These are phyloP conservation scores for Parasteatoda tepidariorum DNA, from an alignment of 1,140 invertebrate genomes.

Conservation along the genomic window DNA sequence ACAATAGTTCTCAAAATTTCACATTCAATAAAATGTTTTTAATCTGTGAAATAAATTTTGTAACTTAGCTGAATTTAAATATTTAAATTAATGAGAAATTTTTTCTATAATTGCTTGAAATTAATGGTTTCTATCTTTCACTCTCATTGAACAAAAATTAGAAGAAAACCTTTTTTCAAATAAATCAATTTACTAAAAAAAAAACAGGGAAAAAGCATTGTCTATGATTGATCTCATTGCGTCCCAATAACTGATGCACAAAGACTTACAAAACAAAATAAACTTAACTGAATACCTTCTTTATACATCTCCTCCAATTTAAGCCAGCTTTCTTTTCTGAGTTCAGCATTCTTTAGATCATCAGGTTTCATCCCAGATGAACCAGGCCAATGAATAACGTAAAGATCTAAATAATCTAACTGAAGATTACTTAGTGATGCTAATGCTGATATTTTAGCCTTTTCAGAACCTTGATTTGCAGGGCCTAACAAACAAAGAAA, in stretches of 20 bases:
- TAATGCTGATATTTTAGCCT: slow-evolving; percentile 73
- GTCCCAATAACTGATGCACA: neutral
- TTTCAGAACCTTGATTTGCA: slow-evolving; percentile 75
- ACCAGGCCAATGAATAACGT: slow-evolving; percentile 90
- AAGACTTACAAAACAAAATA: neutral
- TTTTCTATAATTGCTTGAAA: too few relatives aligned
- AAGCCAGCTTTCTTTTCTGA: slow-evolving; percentile 77
- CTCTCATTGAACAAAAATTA: too few relatives aligned
- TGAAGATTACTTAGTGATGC: slow-evolving; percentile 76
- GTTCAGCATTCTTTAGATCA: slow-evolving; percentile 72
- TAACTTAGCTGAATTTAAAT: too few relatives aligned
- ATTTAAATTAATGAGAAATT: too few relatives aligned
- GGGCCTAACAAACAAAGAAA: slow-evolving; percentile 75
- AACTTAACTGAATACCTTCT: slow-evolving; percentile 65
- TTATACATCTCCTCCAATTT: slow-evolving; percentile 76
- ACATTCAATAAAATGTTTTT: too few relatives aligned
- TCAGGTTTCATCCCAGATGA: slow-evolving; percentile 71
- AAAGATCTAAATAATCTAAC: slow-evolving; percentile 82
- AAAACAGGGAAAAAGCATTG: too few relatives aligned
- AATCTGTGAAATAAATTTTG: too few relatives aligned
- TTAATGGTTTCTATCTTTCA: too few relatives aligned
- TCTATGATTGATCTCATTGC: too few relatives aligned
- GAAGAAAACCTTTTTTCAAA: too few relatives aligned
- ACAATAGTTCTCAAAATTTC: too few relatives aligned
- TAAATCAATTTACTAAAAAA: neutral